Percentiles rank a stretch among this genome's conserved stretches.
Evolutionary conservation across 2,888 invertebrate species (phyloP).

Genomic region (Agrotis puta): DNA sequence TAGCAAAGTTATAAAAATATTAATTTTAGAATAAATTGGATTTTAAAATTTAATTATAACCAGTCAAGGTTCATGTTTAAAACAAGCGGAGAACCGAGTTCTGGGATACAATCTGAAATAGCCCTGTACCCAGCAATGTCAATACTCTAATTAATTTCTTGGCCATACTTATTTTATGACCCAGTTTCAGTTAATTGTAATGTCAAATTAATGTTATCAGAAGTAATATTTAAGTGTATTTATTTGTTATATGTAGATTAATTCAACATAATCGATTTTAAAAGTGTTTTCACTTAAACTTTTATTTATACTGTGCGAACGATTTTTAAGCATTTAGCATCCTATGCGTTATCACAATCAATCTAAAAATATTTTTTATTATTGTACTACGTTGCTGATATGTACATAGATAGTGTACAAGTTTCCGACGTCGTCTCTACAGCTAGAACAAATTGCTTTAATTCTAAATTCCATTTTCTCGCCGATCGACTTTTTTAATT

Average conservation of each 20-base stretch:
- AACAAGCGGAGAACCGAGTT: neutral
- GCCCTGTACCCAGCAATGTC: neutral
- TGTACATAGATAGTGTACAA: neutral
- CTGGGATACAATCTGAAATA: neutral
- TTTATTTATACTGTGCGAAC: too few species aligned
- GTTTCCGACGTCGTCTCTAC: neutral
- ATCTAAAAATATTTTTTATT: too few species aligned
- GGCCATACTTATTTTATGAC: neutral
- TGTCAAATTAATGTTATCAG: too few species aligned
- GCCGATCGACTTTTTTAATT: conserved; percentile 47
- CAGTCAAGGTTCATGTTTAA: too few species aligned
- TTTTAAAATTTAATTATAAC: conserved; percentile 8
- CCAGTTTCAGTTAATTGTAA: neutral
- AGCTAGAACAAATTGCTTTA: conserved; percentile 37
- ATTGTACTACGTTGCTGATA: too few species aligned
- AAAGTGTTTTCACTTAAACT: too few species aligned
- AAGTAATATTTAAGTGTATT: too few species aligned
- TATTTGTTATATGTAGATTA: too few species aligned
- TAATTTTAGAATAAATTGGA: neutral
- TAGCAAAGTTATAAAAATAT: conserved; percentile 6
- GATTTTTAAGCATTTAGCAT: too few species aligned
- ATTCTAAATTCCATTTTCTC: conserved; percentile 28
- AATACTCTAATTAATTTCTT: neutral
- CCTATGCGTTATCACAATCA: too few species aligned
- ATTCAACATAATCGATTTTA: too few species aligned